phyloP scores from a whole-genome alignment of 30 jellyfish, hydroid and myxozoan species.

The Catostylus mosaicus region DNA sequence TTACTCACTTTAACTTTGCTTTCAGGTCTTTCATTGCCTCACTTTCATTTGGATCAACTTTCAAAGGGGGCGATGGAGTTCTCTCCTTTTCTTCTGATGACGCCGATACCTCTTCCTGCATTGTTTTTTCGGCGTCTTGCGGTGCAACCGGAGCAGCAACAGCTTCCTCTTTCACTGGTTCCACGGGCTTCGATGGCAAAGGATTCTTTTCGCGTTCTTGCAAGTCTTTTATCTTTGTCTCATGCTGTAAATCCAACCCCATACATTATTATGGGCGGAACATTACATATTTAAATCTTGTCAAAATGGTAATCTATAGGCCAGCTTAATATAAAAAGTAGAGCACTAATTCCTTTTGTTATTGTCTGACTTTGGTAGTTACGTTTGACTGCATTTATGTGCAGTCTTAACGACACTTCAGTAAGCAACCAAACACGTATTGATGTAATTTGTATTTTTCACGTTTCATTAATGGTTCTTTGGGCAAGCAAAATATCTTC shows the following conservation, averaged over 20 bases:
- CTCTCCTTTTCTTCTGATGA: constrained; percentile 55
- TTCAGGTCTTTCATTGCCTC: constrained; percentile 79
- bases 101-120: constrained; percentile 48
- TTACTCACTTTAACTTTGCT: constrained; percentile 77
- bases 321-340: no score
- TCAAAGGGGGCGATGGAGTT: constrained; percentile 67
- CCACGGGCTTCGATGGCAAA: constrained; percentile 21
- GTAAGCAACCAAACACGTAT: no score
- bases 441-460: not conserved
- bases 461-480: not conserved
- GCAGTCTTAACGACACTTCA: no score
- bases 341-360: no score
- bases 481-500: no score
- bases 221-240: constrained; percentile 16
- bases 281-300: no score
- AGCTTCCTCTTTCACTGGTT: constrained; percentile 30
- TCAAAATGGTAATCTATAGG: no score
- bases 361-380: no score
- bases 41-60: constrained; percentile 64
- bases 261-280: no score
- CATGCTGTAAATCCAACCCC: constrained; percentile 9
- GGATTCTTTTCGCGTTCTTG: constrained; percentile 55
- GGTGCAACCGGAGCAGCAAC: constrained; percentile 5
- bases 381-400: no score
- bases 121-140: constrained; percentile 39